Base-by-base conservation (phyloP, 2,797 vertebrate species). In the Ceyx erithaca region DNA sequence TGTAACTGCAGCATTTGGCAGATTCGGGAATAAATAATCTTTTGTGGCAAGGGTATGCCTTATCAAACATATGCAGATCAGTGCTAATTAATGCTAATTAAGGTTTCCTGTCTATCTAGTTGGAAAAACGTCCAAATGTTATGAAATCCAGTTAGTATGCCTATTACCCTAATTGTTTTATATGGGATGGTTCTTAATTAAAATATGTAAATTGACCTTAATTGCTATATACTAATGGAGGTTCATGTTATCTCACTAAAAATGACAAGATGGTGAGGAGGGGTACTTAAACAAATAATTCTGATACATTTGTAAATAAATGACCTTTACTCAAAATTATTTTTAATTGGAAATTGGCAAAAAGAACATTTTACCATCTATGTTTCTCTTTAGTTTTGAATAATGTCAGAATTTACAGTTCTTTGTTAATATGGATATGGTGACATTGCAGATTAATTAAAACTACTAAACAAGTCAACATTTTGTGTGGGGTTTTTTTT, bases 21-120 rank as follows among this genome's bases (percentile, higher is more conserved):
- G 97, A 98, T 98, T 97, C 96, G 93, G 95, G 97, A 98, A 98
- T 98, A 98, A 98, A 98, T 98, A 98, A 98, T 97, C 97, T 98
- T 98, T 98, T 98, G 98, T 98, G 97, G 98, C 98, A 97, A 98
- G 97, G 98, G 98, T 98, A 98, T 97, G 97, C 97, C 98, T 98
- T 98, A 98, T 99, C 98, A 98, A 98, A 98, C 97, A 98, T 98
- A 98, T 98, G 98, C 98, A 98, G 98, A 99, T 98, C 98, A 98
- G 98, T 96, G 97, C 97, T 98, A 98, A 98, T 99, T 99, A 99
- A 98, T 97, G 97, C 97, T 98, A 98, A 98, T 99, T 98, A 99
- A 98, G 97, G 97, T 98, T 98, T 97, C 98, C 98, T 98, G 98
- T 98, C 98, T 98, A 98, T 98, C 97, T 98, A 97, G 97, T 98